Percentiles rank a stretch among this genome's conserved stretches.
These are phyloP conservation scores for Copidosoma aretas DNA, from an alignment of 2,888 invertebrate genomes.

Conservation along the genomic window DNA sequence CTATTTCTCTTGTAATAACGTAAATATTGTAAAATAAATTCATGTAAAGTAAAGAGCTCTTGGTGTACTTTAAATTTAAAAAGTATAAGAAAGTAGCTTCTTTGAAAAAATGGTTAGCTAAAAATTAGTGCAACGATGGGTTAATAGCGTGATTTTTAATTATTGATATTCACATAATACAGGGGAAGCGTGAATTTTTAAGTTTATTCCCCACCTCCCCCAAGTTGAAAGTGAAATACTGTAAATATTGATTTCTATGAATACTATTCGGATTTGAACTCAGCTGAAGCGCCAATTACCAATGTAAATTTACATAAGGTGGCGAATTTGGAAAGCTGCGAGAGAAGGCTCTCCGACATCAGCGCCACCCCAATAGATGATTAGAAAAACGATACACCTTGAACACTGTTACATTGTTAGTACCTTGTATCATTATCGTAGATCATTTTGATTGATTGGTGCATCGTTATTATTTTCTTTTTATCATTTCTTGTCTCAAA, in stretches of 20 bases:
- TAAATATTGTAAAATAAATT: slow-evolving; percentile 28
- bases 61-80: slow-evolving; percentile 34
- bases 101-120: slow-evolving; percentile 35
- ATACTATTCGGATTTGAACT: too few species aligned
- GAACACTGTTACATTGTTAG: too few species aligned
- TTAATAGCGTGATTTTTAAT: slow-evolving; percentile 33
- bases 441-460: slow-evolving; percentile 23
- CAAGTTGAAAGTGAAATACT: slow-evolving; percentile 23
- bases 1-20: slow-evolving; percentile 37
- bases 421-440: slow-evolving; percentile 30
- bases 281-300: too few species aligned
- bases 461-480: slow-evolving; percentile 38
- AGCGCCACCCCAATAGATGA: too few species aligned
- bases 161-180: slow-evolving; percentile 43
- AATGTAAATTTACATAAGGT: slow-evolving; percentile 55
- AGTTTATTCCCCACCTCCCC: too few species aligned
- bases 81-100: slow-evolving; percentile 27
- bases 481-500: slow-evolving; percentile 34
- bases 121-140: slow-evolving; percentile 18
- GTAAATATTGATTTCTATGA: slow-evolving; percentile 52
- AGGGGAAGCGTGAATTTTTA: slow-evolving; percentile 51
- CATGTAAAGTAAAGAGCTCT: slow-evolving; percentile 27
- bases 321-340: too few species aligned
- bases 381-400: too few species aligned
- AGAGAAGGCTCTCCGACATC: too few species aligned